These are phyloP conservation scores for Scaptomyza reducta DNA, from an alignment of 2,888 invertebrate genomes.

Conservation along the genomic window DNA sequence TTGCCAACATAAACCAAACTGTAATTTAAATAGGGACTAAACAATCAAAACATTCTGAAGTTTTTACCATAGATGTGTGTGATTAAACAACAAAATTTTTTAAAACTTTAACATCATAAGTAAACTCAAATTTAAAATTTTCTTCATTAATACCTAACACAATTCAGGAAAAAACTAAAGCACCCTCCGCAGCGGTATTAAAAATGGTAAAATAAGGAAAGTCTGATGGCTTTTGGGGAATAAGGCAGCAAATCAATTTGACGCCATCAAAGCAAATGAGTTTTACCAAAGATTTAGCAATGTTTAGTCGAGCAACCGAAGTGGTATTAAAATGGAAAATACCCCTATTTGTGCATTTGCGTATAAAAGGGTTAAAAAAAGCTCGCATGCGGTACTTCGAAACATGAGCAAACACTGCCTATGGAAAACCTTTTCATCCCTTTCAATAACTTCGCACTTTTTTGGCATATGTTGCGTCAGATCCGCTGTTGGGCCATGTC, in stretches of 20 bases:
- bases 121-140: background rate
- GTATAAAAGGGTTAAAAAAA: constrained; percentile 50
- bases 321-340: constrained; percentile 32
- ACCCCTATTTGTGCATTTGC: background rate
- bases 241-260: constrained; percentile 70
- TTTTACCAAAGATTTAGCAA: constrained; percentile 57
- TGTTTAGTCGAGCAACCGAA: constrained; percentile 52
- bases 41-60: constrained; percentile 19
- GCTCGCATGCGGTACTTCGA: constrained; percentile 21
- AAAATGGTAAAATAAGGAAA: background rate
- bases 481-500: constrained; percentile 27
- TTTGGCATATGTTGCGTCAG: constrained; percentile 66
- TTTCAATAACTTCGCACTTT: constrained; percentile 48
- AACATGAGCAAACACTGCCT: constrained; percentile 8
- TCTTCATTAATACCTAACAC: background rate
- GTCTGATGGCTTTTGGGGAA: constrained; percentile 33
- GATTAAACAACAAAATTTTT: background rate
- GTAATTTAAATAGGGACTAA: constrained; percentile 22
- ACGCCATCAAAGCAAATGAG: constrained; percentile 71
- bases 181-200: background rate
- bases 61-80: background rate
- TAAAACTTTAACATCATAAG: background rate
- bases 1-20: constrained; percentile 28
- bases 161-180: background rate
- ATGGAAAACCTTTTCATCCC: constrained; percentile 17